Conservation (phyloP, 92 coral and sea anemone genomes). For the Isaurus tuberculatus region DNA sequence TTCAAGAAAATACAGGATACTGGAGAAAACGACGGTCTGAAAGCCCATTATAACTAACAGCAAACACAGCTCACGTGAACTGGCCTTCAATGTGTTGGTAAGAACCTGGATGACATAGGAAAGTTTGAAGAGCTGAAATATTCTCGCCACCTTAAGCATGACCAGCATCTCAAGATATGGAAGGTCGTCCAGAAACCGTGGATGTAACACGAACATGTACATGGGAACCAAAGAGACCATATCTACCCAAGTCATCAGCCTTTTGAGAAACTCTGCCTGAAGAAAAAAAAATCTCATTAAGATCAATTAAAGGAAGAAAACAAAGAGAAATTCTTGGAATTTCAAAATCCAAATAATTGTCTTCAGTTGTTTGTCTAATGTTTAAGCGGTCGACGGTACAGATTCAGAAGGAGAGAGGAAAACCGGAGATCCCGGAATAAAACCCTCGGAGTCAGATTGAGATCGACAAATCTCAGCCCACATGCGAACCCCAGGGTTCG, state of each 20-base stretch:
- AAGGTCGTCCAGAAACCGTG: conserved; percentile 46
- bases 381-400: too few relatives aligned
- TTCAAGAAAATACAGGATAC: conserved; percentile 88
- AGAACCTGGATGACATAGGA: conserved; percentile 98
- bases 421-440: too few relatives aligned
- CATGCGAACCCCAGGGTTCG: too few relatives aligned
- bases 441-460: too few relatives aligned
- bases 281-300: background rate
- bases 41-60: conserved; percentile 88
- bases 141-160: conserved; percentile 84
- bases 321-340: too few relatives aligned
- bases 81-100: conserved; percentile 91
- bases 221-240: conserved; percentile 80
- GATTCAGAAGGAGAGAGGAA: too few relatives aligned
- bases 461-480: too few relatives aligned
- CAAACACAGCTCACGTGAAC: conserved; percentile 86
- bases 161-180: conserved; percentile 85
- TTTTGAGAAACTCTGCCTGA: conserved; percentile 70
- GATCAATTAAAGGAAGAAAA: background rate
- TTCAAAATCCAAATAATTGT: too few relatives aligned
- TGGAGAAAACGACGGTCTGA: conserved; percentile 90
- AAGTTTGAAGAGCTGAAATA: conserved; percentile 89
- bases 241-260: conserved; percentile 90
- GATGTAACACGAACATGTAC: conserved; percentile 72
- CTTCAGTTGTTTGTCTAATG: too few relatives aligned